Base-by-base conservation (phyloP, 1,140 invertebrate species). In the Pissodes strobi region DNA sequence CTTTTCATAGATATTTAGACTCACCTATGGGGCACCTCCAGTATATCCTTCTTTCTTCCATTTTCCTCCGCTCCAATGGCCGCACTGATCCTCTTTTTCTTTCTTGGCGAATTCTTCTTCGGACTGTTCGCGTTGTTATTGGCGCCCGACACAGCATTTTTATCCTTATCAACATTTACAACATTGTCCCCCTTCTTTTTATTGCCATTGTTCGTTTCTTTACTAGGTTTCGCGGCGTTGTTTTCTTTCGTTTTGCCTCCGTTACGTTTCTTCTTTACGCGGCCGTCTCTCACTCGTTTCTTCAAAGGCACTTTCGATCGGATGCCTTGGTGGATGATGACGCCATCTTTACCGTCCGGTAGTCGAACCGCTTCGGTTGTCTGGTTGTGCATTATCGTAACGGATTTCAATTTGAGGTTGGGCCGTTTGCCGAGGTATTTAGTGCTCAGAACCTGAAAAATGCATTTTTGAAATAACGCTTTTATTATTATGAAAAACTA, bases 301-400 rank as follows among this genome's bases (percentile, higher is more conserved):
- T 89, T 90, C 34, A 90, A 79, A 43, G 89, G 89, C 30, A 90
- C 81, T 78, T 90, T 90, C 15, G 87, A 87, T 53, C 88, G 82
- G 3, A 90, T 83, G 39, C 86, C 88, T 9, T 86, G 87, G 64
- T 90, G 88, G 2, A 90, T 86, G 19, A 87, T 89, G 12, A 85
- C 81, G 49, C 67, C 79, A 5, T 88, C 90, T 69, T 86, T 87
- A 69, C 87, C 84, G 64, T 89, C 86, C 1, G 90, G 90, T 64
- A 92, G 78, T 4, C 90, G 86, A 64, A 92, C 90, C 43, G 90
- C 90, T 81, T 92, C 90, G 38, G 90, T 91, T 60, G 90, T 90
- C 65, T 90, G 89, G 74, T 88, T 91, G 83, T 92, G 90, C 69
- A 92, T 91, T 79, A 92, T 92, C 66, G 90, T 92, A 61, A 92